These are phyloP conservation scores for Drosophila punjabiensis DNA, from an alignment of 1,140 invertebrate species.

Conservation along the genomic window DNA sequence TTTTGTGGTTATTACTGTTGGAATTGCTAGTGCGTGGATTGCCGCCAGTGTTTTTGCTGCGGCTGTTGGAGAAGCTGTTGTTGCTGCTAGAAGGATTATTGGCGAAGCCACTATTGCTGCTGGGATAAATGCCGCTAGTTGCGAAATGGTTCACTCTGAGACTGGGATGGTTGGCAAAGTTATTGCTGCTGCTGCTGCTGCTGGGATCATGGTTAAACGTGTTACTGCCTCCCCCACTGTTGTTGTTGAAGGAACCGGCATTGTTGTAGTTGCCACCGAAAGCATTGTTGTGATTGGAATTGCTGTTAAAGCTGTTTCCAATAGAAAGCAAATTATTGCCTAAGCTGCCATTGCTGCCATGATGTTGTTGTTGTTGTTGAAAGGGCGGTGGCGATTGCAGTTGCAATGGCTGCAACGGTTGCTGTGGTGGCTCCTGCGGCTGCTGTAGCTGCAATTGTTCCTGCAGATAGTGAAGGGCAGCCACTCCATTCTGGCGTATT, in stretches of 20 bases:
- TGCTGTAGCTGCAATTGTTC: constrained; percentile 41
- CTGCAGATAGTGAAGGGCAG: constrained; percentile 39
- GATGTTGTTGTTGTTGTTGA: constrained; percentile 29
- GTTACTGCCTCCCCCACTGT: not conserved
- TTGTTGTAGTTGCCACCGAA: constrained; percentile 15
- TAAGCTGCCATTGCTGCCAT: constrained; percentile 26
- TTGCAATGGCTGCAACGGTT: constrained; percentile 25
- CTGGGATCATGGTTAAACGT: constrained; percentile 1
- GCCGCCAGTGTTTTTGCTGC: constrained; percentile 9
- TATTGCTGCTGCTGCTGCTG: constrained; percentile 37
- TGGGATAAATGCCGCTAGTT: constrained; percentile 15
- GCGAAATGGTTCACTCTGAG: constrained; percentile 15
- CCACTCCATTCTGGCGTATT: constrained; percentile 45
- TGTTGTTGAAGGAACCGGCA: constrained; percentile 9
- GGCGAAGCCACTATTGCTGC: constrained; percentile 19
- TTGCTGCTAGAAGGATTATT: constrained; percentile 20
- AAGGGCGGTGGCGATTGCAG: constrained; percentile 25
- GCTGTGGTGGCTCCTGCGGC: constrained; percentile 40
- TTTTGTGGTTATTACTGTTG: constrained; percentile 14
- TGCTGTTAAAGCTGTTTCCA: constrained; percentile 32
- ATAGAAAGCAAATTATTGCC: constrained; percentile 26
- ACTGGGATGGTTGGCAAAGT: constrained; percentile 10
- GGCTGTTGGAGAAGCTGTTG: constrained; percentile 21
- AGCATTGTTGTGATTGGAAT: constrained; percentile 30
- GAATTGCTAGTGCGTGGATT: constrained; percentile 11